Evolutionary conservation across 2,113 vertebrate species (phyloP), one percentile per base, ranked within the genome.

Genomic region (Trematomus loennbergii): DNA sequence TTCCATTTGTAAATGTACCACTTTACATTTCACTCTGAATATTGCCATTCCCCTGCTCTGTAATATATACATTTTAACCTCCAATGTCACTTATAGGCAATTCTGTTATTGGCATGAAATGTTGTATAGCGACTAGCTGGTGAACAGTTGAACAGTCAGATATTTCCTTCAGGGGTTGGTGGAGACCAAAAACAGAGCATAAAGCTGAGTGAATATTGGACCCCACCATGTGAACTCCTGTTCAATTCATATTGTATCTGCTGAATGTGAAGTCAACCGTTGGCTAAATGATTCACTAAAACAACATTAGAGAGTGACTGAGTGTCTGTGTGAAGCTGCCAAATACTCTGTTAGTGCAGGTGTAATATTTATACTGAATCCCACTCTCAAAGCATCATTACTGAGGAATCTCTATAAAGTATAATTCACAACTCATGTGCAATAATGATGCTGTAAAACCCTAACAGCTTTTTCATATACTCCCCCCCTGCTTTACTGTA

Each of bases 401-500:
- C 10, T 10, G 40, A 46, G 50, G 17, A 20, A 29, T 22, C 49
- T 22, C 3, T 62, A 22, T 18, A 22, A 20, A 48, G 3, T 57
- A 16, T 53, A 71, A 50, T 36, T 65, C 6, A 15, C 17, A 6
- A n/a, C 7, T 48, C 11, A 18, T 52, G 13, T 59, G 66, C 20
- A 22, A 5, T 45, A 33, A 13, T 52, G 52, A 66, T 22, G 18
- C 46, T 20, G 25, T 22, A 5, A 15, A 58, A 62, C 17, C 0
- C n/a, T 71, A 75, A 60, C 33, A 62, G 33, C 33, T 8, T 25
- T n/a, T 18, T 49, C 12, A 63, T 25, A 1, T 43, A 17, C 36
- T 40, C 1, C 33, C 18, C 11, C 9, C 1, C 11, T 48, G 22
- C 64, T 75, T 81, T 48, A 75, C 49, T 52, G 52, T 68, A 73